Conservation (phyloP, 2,888 invertebrate species). For the Seira sanloemensis region DNA sequence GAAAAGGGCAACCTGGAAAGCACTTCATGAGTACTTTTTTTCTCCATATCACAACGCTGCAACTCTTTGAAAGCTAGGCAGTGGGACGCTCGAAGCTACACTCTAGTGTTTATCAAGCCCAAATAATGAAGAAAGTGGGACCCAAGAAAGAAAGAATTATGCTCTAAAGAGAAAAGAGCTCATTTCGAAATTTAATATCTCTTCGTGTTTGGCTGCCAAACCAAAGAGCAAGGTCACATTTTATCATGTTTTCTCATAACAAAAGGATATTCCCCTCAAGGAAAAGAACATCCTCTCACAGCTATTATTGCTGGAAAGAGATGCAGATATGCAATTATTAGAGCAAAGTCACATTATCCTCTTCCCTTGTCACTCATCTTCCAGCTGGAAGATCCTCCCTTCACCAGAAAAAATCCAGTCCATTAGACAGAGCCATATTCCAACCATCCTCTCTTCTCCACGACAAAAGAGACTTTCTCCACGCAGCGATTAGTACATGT, state of each 20-base stretch:
- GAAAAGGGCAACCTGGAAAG: no score
- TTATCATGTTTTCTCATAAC: background rate
- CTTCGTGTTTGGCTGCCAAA: no score
- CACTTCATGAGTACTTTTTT: background rate
- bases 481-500: no score
- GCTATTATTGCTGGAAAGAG: background rate
- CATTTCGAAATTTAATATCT: slow-evolving; percentile 1
- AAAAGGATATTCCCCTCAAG: background rate
- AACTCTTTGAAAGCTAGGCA: no score
- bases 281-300: background rate
- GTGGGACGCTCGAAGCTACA: no score
- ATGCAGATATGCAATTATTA: slow-evolving; percentile 13
- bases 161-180: no score
- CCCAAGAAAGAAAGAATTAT: no score
- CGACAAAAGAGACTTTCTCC: no score
- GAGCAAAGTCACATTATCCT: background rate
- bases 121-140: no score
- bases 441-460: no score
- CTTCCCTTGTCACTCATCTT: background rate
- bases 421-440: background rate
- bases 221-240: background rate
- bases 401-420: background rate
- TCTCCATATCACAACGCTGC: no score
- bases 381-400: background rate
- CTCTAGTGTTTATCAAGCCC: no score